Evolutionary conservation across 1,140 invertebrate genomes (phyloP).

Genomic region (Apolygus lucorum): DNA sequence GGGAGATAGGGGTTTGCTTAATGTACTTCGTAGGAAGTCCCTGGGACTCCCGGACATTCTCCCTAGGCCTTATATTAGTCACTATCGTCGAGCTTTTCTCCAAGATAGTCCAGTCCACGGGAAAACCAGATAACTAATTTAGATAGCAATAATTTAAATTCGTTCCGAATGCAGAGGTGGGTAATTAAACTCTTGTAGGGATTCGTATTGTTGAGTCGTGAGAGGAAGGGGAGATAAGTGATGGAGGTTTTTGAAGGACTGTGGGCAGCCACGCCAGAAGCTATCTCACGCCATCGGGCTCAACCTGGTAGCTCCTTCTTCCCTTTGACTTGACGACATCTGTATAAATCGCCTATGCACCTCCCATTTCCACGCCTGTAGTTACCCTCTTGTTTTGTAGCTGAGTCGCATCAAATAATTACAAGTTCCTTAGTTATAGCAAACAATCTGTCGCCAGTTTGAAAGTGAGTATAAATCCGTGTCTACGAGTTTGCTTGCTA

Average conservation of each 20-base stretch:
- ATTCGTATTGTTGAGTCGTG: neutral
- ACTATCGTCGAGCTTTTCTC: neutral
- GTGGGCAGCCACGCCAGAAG: neutral
- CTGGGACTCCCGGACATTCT: neutral
- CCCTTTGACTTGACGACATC: neutral
- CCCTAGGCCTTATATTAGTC: too few species aligned
- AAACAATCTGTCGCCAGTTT: too few species aligned
- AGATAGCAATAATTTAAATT: neutral
- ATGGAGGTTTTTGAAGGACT: neutral
- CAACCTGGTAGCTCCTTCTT: neutral
- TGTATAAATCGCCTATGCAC: neutral
- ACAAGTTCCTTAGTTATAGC: too few species aligned
- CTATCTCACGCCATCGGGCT: neutral
- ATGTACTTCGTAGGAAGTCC: neutral
- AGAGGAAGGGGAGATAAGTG: neutral
- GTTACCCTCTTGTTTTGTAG: too few species aligned
- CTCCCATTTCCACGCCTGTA: too few species aligned
- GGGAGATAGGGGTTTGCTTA: neutral
- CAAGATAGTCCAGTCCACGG: neutral
- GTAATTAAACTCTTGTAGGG: neutral
- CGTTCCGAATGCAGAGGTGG: neutral
- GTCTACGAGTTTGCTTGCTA: too few species aligned
- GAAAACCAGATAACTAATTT: neutral
- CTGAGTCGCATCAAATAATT: too few species aligned
- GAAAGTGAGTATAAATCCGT: too few species aligned